Evolutionary conservation across 1,140 invertebrate genomes (phyloP).

Genomic region (Aphaenogaster floridana): DNA sequence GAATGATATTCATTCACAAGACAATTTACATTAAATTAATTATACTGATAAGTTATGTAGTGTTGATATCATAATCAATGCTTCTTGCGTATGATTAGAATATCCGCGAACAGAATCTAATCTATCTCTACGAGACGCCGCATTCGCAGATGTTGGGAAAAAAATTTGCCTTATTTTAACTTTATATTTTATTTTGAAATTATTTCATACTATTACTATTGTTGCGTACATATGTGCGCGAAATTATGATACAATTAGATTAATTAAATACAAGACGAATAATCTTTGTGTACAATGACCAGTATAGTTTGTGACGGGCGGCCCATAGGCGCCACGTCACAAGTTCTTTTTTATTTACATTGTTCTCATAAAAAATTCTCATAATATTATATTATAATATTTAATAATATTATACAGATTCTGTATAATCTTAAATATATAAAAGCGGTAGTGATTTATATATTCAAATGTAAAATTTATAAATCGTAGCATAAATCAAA

Average conservation of each 20-base stretch:
- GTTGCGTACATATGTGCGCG: not conserved
- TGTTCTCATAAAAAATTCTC: not conserved
- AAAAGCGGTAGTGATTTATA: not conserved
- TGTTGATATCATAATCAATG: constrained; percentile 24
- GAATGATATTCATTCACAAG: constrained; percentile 17
- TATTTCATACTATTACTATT: constrained; percentile 20
- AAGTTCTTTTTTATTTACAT: not conserved
- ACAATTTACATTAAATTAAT: constrained; percentile 67
- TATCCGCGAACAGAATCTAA: constrained; percentile 50
- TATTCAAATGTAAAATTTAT: not conserved
- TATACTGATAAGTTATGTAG: not conserved
- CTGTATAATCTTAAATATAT: not conserved
- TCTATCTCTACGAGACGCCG: constrained; percentile 36
- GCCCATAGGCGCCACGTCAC: too few species aligned
- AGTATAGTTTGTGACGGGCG: too few species aligned
- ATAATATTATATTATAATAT: not conserved
- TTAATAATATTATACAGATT: not conserved
- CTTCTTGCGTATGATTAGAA: constrained; percentile 20
- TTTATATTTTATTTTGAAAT: constrained; percentile 31
- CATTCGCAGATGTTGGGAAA: constrained; percentile 55
- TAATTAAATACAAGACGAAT: not conserved
- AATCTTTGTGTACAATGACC: not conserved
- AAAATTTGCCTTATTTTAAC: constrained; percentile 31
- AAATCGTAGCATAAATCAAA: not conserved
- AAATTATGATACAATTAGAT: constrained; percentile 67